Conservation (phyloP, 1,140 invertebrate genomes). For the Paraescarpia echinospica region DNA sequence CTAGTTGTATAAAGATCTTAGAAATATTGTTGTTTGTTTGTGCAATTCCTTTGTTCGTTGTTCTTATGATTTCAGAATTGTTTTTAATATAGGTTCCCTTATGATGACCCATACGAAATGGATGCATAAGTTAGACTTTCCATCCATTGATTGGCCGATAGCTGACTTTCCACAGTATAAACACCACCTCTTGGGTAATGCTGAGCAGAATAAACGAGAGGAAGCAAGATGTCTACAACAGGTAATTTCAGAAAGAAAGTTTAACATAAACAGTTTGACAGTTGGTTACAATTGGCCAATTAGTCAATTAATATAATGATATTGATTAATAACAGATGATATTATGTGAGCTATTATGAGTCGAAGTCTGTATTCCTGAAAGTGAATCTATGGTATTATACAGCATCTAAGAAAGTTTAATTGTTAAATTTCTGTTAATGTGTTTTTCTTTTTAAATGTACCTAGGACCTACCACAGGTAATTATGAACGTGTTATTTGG, state of each 20-base stretch:
- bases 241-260: constrained; percentile 49
- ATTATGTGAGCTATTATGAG: background rate
- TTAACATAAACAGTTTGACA: constrained; percentile 38
- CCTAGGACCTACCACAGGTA: too few relatives aligned
- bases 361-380: background rate
- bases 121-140: constrained; percentile 94
- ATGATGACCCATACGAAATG: constrained; percentile 86
- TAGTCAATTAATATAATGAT: background rate
- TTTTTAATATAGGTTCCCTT: background rate
- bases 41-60: background rate
- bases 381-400: background rate
- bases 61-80: background rate
- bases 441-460: too few relatives aligned
- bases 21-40: background rate
- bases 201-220: constrained; percentile 76
- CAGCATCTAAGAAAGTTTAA: background rate
- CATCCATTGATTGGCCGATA: constrained; percentile 92
- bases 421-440: too few relatives aligned
- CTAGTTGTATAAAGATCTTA: background rate
- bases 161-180: constrained; percentile 88
- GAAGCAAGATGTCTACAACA: constrained; percentile 74
- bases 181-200: constrained; percentile 85
- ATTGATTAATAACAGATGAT: background rate
- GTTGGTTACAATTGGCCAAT: constrained; percentile 63
- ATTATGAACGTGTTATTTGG: too few relatives aligned